A percentile compares a stretch with the other conserved stretches of the same genome.
These are phyloP conservation scores for Valencia hispanica DNA, from an alignment of 2,797 vertebrate genomes.

Conservation along the genomic window DNA sequence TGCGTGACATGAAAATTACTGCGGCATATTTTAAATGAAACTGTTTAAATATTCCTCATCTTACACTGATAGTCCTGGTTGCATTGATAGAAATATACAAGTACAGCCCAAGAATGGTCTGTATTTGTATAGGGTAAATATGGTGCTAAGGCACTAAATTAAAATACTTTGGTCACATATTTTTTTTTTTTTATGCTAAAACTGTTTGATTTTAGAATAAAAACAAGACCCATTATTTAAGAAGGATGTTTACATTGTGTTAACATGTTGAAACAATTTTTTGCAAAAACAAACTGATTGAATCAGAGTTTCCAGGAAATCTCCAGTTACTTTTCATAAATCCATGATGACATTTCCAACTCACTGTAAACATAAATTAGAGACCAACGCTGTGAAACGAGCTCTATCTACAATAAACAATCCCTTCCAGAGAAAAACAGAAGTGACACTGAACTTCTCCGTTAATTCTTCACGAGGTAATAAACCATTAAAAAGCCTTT, in stretches of 20 bases:
- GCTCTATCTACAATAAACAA: not conserved
- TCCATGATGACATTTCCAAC: slow-evolving; percentile 3
- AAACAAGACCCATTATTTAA: not conserved
- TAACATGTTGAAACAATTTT: not conserved
- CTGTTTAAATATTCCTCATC: slow-evolving; percentile 38
- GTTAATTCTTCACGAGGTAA: not conserved
- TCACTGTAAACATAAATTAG: not conserved
- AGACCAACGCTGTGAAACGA: not conserved
- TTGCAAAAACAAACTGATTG: not conserved
- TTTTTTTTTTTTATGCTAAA: not conserved
- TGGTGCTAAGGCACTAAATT: slow-evolving; percentile 9
- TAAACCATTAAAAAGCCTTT: not conserved
- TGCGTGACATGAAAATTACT: slow-evolving; percentile 31
- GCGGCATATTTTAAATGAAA: slow-evolving; percentile 7
- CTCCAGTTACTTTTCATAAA: not conserved
- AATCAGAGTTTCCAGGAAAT: not conserved
- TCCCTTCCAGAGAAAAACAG: not conserved
- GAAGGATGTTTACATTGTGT: not conserved
- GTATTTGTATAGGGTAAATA: slow-evolving; percentile 2
- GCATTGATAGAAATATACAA: slow-evolving; percentile 9
- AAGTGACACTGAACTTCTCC: not conserved
- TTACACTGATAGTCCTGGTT: slow-evolving; percentile 18
- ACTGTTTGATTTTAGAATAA: not conserved
- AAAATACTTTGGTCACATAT: slow-evolving; percentile 31
- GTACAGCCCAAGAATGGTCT: slow-evolving; percentile 18